Conservation (phyloP, 1,140 invertebrate genomes). For the Drosophila sp. region DNA sequence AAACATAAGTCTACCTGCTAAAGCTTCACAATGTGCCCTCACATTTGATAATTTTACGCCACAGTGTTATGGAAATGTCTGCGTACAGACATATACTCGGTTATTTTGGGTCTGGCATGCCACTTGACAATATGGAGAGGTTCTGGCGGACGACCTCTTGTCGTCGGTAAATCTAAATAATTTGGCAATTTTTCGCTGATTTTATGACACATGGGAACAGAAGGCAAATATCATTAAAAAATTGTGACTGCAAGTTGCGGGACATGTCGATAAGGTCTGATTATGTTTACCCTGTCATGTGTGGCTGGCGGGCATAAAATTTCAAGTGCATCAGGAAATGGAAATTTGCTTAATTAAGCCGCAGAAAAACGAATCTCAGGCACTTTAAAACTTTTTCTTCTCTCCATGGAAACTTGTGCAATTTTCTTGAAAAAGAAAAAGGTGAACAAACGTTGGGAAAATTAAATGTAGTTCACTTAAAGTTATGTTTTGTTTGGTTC, state of each 20-base stretch:
- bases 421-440: not conserved
- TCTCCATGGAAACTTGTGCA: constrained; percentile 37
- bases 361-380: constrained; percentile 29
- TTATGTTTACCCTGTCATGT: constrained; percentile 28
- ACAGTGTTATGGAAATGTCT: constrained; percentile 42
- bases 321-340: constrained; percentile 29
- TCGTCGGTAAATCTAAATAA: constrained; percentile 60
- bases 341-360: constrained; percentile 46
- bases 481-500: not conserved
- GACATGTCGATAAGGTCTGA: constrained; percentile 38
- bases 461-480: not conserved
- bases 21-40: constrained; percentile 13
- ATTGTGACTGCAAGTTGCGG: constrained; percentile 12
- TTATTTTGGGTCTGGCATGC: not conserved
- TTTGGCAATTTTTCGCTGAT: constrained; percentile 62
- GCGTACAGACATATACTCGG: not conserved
- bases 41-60: constrained; percentile 12
- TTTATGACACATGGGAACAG: constrained; percentile 45
- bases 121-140: constrained; percentile 49
- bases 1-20: constrained; percentile 26
- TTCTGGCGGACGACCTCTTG: constrained; percentile 18
- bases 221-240: constrained; percentile 48
- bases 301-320: constrained; percentile 24
- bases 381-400: constrained; percentile 26
- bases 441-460: not conserved